Base-by-base conservation (phyloP, 2,888 invertebrate species). In the Drosophila anomalata region DNA sequence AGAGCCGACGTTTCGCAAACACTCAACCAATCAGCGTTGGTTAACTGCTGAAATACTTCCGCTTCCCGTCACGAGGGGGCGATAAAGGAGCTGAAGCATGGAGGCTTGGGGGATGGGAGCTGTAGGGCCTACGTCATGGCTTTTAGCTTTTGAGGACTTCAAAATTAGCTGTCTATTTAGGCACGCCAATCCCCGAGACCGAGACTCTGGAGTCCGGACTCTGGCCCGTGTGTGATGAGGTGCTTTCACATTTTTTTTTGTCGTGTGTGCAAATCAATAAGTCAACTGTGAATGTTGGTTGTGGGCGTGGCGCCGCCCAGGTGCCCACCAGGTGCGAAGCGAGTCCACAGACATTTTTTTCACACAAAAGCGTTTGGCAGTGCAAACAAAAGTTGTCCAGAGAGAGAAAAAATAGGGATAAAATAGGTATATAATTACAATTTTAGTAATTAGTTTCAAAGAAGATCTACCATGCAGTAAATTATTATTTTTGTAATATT, bases 141-240 rank as follows among this genome's bases (percentile, higher is more conserved):
- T 22, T 44, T 44, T 44, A 44, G 71, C 78, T 78, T 78, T 81
- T 73, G 81, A 87, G 72, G 75, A 75, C 82, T 74, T 84, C 59
- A 87, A 87, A 84, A 84, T 84, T 84, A 84, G 84, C 85, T 87
- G 87, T 85, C 84, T 84, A 85, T 87, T 87, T 84, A 84, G 82
- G 73, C 79, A 85, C 86, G 80, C 86, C 65, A 83, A 46, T 47
- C 24, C 53, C 63, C n/a, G 62, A 47, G 58, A 54, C 50, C 42
- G 39, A 24, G 22, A 24, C 33, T 39, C 41, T 20, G 51, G 39
- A 6, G 14, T n/a, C 12, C 31, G 51, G 39, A 6, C 39, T n/a
- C 12, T 20, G 50, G 17, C 26, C 46, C 46, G 51, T 41, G 50
- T 41, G 50, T 71, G 71, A 72, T 72, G 55, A 56, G 58, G 36